Base-by-base conservation (phyloP, 2,113 vertebrate species). In the Pangasianodon hypophthalmus region DNA sequence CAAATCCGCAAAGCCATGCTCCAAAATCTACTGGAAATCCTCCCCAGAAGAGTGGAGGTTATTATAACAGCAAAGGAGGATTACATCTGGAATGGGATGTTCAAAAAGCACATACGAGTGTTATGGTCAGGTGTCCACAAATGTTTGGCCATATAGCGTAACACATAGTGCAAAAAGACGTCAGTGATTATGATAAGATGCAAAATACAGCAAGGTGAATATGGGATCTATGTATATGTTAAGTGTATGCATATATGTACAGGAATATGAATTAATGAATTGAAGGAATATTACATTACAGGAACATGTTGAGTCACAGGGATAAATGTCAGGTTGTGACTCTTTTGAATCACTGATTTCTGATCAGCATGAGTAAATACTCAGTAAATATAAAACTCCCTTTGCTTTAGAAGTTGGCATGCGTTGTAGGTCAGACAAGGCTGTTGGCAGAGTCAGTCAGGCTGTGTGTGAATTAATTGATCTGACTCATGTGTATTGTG, bases 401-500 rank as follows among this genome's bases (percentile, higher is more conserved):
- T 26, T 2, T n/a, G 13, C 5, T 64, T 46, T 77, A 46, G 11
- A 46, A 24, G 19, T 46, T 85, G 79, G 21, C 10, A 6, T 60
- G 56, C 37, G 11, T 62, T 60, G 32, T 6, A 62, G 6, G 21
- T 14, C 5, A 37, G n/a, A 1, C 4, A 19, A 67, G n/a, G n/a
- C 10, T 85, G 4, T 60, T 0, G 6, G 46, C 21, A 62, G 41
- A 85, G 9, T 85, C 50, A 19, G 62, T 54, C 44, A 32, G 64
- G 13, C 67, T 77, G 18, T 87, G 32, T 58, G 52, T 87, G 86
- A 75, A 19, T 41, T 26, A 24, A 52, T 26, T 46, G 32, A 14
- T 58, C 48, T 87, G 86, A 87, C 86, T 87, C 77, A 80, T 88
- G 77, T 81, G 58, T 26, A 16, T n/a, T n/a, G 8, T 54, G 18